phyloP scores from a whole-genome alignment of 2,797 vertebrate species.

The Psittacula echo region DNA sequence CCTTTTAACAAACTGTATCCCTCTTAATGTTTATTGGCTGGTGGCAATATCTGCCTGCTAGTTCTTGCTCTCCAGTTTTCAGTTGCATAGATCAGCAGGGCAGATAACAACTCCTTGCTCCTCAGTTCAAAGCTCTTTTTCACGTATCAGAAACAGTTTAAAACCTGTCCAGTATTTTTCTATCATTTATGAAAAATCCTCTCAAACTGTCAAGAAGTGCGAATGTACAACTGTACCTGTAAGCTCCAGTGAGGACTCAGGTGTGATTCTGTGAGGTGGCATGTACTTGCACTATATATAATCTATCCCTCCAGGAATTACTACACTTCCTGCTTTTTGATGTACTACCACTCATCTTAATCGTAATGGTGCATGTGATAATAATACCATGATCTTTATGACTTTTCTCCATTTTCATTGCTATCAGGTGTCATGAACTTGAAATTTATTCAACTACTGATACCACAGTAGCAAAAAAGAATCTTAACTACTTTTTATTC shows the following conservation, averaged over 20 bases:
- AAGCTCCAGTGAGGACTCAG: neutral
- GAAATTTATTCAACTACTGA: slow-evolving; percentile 20
- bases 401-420: slow-evolving; percentile 24
- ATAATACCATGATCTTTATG: neutral
- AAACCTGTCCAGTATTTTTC: neutral
- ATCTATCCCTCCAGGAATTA: neutral
- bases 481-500: neutral
- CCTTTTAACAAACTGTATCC: neutral
- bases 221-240: neutral
- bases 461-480: neutral
- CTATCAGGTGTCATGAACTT: neutral
- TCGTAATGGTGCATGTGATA: neutral
- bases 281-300: neutral
- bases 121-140: neutral
- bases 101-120: neutral
- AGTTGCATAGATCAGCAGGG: neutral
- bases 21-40: neutral
- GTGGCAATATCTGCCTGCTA: neutral
- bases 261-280: neutral
- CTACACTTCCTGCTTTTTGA: neutral
- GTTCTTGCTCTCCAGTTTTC: neutral
- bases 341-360: neutral
- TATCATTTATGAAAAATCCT: neutral
- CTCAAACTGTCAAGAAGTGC: neutral
- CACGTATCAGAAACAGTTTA: neutral